These are phyloP conservation scores for Lontra canadensis DNA, from an alignment of 2,113 vertebrate species.

Conservation along the genomic window DNA sequence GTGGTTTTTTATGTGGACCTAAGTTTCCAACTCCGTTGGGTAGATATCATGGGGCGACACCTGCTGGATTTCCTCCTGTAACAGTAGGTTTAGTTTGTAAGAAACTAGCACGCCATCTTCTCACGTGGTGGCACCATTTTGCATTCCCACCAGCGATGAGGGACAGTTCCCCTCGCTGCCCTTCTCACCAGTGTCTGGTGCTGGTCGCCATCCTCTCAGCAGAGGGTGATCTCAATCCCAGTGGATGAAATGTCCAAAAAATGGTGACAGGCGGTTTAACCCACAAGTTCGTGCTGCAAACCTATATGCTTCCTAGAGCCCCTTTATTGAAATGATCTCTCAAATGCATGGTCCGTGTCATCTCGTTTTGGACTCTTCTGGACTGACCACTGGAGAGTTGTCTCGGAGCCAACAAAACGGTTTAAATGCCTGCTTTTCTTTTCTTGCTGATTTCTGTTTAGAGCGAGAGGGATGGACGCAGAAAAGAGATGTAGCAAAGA, in stretches of 20 bases:
- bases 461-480: slow-evolving; percentile 17
- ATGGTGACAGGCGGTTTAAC: not conserved
- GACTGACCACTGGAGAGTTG: slow-evolving; percentile 48
- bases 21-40: not conserved
- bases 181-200: not conserved
- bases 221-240: not conserved
- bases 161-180: fast-evolving
- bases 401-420: slow-evolving; percentile 46
- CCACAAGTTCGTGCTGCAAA: not conserved
- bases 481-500: slow-evolving; percentile 67
- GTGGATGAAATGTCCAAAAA: not conserved
- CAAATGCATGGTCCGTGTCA: slow-evolving; percentile 64
- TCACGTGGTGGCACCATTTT: too few relatives aligned
- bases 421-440: slow-evolving; percentile 54
- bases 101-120: not conserved
- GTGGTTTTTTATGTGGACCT: not conserved
- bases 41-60: not conserved
- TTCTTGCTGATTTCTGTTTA: slow-evolving; percentile 44
- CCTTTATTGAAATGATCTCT: slow-evolving; percentile 62
- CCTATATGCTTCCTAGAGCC: not conserved
- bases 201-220: not conserved
- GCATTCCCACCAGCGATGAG: not conserved
- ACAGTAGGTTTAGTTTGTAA: too few relatives aligned
- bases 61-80: too few relatives aligned
- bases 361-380: not conserved